phyloP scores from a whole-genome alignment of 2,888 invertebrate species.

The Anarsia innoxiella region DNA sequence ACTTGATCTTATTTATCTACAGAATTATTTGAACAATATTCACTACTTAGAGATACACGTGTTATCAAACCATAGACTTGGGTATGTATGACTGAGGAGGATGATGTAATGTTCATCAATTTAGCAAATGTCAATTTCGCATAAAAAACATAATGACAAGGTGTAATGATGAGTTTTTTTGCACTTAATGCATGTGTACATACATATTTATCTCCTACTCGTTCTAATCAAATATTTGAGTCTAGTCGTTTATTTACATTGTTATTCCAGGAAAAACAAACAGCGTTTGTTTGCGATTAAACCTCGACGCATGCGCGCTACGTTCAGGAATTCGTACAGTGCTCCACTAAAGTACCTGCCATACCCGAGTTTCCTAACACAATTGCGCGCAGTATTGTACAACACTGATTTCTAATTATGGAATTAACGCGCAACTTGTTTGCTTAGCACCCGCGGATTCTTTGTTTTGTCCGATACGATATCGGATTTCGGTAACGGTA shows the following conservation, averaged over 20 bases:
- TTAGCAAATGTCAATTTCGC: no score
- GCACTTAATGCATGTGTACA: no score
- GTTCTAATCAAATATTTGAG: no score
- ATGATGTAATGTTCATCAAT: constrained; percentile 32
- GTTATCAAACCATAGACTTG: constrained; percentile 35
- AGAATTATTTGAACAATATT: no score
- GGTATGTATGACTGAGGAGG: constrained; percentile 28
- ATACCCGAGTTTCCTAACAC: no score
- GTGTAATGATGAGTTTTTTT: no score
- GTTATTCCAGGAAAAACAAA: constrained; percentile 12
- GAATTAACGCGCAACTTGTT: constrained; percentile 21
- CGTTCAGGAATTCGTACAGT: no score
- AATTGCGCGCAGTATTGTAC: constrained; percentile 23
- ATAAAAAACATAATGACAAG: no score
- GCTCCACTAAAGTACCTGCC: no score
- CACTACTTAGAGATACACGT: constrained; percentile 26
- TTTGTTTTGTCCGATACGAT: constrained; percentile 16
- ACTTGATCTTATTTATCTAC: no score
- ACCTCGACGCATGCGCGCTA: constrained; percentile 35
- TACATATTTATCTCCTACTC: no score
- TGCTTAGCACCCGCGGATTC: no score
- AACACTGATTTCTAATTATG: constrained; percentile 36
- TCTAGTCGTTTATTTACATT: neutral
- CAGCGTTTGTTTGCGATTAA: constrained; percentile 26
- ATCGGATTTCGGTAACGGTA: constrained; percentile 19